Evolutionary conservation across 2,797 vertebrate genomes (phyloP).

Genomic region (Mustela erminea): DNA sequence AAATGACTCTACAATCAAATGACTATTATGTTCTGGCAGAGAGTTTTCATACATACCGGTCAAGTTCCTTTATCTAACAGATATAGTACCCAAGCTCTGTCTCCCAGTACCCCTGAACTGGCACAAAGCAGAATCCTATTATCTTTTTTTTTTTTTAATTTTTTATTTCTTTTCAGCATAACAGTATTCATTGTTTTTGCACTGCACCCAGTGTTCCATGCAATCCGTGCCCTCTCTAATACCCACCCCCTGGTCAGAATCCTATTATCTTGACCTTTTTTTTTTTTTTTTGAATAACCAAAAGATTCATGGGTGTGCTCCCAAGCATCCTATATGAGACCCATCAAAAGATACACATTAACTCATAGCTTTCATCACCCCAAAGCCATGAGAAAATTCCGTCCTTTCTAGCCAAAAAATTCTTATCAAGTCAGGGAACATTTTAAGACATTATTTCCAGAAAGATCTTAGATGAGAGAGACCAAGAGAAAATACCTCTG

Average conservation of each 20-base stretch:
- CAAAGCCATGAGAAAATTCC: background rate
- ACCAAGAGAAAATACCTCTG: background rate
- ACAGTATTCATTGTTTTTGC: too few species aligned
- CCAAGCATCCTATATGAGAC: background rate
- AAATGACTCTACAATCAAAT: background rate
- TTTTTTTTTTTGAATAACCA: background rate
- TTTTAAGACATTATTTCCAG: background rate
- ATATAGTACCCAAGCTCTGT: background rate
- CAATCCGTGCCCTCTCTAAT: too few species aligned
- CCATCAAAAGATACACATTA: background rate
- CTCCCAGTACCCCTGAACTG: background rate
- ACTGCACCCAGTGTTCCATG: too few species aligned
- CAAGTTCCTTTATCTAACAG: background rate
- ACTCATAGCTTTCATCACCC: background rate
- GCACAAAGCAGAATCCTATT: background rate
- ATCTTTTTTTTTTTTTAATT: background rate
- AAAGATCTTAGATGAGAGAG: background rate
- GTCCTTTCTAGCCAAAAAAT: background rate
- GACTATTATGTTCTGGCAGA: background rate
- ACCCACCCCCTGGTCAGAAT: background rate
- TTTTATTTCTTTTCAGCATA: background rate
- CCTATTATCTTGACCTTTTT: background rate
- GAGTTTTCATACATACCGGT: background rate
- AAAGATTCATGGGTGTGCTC: background rate
- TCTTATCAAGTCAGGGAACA: background rate